Percentiles rank a stretch among this genome's conserved stretches.
Conservation (phyloP, 2,797 vertebrate species). For the Peromyscus eremicus region DNA sequence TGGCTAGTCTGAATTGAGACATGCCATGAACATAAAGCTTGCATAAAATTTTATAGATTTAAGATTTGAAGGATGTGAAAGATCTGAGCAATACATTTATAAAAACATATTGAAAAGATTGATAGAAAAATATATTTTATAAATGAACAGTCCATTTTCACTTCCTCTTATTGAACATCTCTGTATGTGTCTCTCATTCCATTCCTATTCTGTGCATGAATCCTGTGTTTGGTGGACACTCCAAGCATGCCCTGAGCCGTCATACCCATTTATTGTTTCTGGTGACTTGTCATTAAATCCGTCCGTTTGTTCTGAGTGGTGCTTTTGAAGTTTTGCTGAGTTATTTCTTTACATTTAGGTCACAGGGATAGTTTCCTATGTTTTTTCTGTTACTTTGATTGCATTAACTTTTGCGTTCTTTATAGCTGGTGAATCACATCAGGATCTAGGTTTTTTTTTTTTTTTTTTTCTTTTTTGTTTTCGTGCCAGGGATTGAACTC, state of each 20-base stretch:
- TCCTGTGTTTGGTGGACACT: neutral
- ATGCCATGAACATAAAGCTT: neutral
- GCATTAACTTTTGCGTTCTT: neutral
- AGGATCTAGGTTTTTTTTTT: neutral
- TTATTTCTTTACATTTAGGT: neutral
- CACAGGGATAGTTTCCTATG: neutral
- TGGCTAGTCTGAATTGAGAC: neutral
- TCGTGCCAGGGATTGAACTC: neutral
- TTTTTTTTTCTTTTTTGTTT: neutral
- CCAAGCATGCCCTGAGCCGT: neutral
- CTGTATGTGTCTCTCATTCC: neutral
- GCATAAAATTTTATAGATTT: neutral
- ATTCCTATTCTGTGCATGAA: neutral
- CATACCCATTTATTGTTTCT: neutral
- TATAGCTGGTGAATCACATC: neutral
- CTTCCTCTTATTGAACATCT: neutral
- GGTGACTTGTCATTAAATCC: neutral
- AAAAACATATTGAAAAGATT: neutral
- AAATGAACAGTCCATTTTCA: neutral
- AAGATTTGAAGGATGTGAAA: neutral
- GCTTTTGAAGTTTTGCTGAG: neutral
- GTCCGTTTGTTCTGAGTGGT: neutral
- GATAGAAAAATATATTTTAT: neutral
- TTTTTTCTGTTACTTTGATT: conserved; percentile 29
- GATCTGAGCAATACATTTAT: neutral